These are phyloP conservation scores for Pelochelys cantorii DNA, from an alignment of 2,797 vertebrate species.

Conservation along the genomic window DNA sequence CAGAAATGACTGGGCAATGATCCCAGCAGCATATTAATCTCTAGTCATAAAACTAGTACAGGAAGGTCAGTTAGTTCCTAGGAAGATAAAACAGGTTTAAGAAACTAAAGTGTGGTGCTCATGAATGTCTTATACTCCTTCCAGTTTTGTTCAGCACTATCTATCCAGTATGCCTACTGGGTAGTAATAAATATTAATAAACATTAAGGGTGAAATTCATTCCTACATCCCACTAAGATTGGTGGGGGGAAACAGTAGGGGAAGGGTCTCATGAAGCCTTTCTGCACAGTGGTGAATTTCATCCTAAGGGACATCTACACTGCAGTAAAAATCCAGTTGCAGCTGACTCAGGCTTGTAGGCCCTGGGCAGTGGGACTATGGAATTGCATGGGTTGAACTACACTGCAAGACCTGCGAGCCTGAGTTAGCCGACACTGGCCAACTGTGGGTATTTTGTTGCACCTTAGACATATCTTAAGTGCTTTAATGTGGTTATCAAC, in stretches of 20 bases:
- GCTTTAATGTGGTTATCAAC: background rate
- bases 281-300: background rate
- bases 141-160: slow-evolving; percentile 15
- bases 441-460: background rate
- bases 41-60: slow-evolving; percentile 68
- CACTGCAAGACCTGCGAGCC: background rate
- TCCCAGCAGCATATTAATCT: slow-evolving; percentile 76
- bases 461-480: background rate
- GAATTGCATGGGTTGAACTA: background rate
- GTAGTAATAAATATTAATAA: background rate
- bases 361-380: background rate
- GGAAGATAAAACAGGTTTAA: slow-evolving; percentile 72
- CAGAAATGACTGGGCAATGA: slow-evolving; percentile 73
- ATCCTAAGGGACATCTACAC: background rate
- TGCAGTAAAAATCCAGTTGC: background rate
- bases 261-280: background rate
- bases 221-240: background rate
- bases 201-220: background rate
- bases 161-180: background rate
- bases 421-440: background rate
- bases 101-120: slow-evolving; percentile 58
- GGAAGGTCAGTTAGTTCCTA: slow-evolving; percentile 72
- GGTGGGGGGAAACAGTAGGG: background rate
- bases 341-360: background rate
- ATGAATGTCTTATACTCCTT: slow-evolving; percentile 15